These are phyloP conservation scores for Ylistrum balloti DNA, from an alignment of 1,140 invertebrate species.

Conservation along the genomic window DNA sequence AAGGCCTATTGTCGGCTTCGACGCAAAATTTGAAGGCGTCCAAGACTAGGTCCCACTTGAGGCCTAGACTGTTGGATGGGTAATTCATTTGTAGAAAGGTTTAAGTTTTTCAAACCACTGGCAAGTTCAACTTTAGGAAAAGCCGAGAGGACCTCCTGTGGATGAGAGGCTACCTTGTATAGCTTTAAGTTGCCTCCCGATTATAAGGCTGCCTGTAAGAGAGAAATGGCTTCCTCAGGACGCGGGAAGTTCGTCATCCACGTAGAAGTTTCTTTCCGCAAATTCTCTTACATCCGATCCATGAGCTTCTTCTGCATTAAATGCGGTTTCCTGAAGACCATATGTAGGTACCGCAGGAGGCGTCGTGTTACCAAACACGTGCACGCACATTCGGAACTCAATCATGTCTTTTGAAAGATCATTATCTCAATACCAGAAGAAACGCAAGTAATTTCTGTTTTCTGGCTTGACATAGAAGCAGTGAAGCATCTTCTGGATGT, in stretches of 20 bases:
- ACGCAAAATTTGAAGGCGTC: conserved; percentile 25
- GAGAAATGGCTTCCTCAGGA: too few relatives aligned
- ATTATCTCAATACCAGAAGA: conserved; percentile 62
- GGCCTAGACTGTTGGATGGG: conserved; percentile 40
- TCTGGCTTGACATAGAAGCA: conserved; percentile 52
- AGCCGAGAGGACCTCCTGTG: conserved; percentile 49
- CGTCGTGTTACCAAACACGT: conserved; percentile 65
- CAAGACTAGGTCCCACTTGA: background rate
- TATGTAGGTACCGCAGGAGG: conserved; percentile 54
- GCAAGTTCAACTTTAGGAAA: conserved; percentile 48
- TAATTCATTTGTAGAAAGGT: conserved; percentile 1
- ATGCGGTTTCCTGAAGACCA: conserved; percentile 53
- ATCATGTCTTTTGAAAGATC: conserved; percentile 46
- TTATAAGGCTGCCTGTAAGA: background rate
- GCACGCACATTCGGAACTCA: conserved; percentile 65
- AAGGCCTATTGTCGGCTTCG: background rate
- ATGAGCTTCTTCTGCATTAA: background rate
- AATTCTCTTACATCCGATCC: conserved; percentile 53
- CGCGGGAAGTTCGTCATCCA: conserved; percentile 57
- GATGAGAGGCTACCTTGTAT: too few relatives aligned
- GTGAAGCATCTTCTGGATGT: conserved; percentile 63
- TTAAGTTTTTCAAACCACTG: conserved; percentile 12
- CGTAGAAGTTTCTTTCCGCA: conserved; percentile 62
- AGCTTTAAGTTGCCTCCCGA: conserved; percentile 53
- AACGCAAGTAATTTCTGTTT: conserved; percentile 60